Evolutionary conservation across 2,113 vertebrate species (phyloP).

Genomic region (Zapornia atra): DNA sequence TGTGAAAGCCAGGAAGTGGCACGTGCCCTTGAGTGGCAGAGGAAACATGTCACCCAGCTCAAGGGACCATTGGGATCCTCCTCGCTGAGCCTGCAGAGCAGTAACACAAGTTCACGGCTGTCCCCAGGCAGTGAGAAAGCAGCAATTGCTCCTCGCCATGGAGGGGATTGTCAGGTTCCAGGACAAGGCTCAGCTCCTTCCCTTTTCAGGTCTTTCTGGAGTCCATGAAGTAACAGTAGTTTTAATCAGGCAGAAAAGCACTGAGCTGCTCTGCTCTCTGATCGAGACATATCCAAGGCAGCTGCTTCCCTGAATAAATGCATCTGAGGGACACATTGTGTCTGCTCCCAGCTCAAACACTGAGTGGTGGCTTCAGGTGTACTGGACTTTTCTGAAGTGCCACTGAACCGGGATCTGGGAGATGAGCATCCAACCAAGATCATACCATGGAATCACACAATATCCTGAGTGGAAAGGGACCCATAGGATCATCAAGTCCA

Average conservation of each 20-base stretch:
- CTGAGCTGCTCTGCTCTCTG: not conserved
- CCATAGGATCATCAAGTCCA: too few relatives aligned
- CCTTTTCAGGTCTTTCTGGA: not conserved
- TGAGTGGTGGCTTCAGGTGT: rapidly evolving
- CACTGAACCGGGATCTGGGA: not conserved
- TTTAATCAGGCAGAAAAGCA: not conserved
- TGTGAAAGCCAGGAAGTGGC: not conserved
- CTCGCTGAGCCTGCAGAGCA: rapidly evolving
- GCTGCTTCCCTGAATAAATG: not conserved
- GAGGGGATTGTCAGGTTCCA: not conserved
- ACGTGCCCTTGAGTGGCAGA: not conserved
- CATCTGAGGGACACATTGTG: not conserved
- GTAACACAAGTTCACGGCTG: not conserved
- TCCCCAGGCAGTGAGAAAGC: not conserved
- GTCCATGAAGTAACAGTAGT: not conserved
- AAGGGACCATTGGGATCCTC: not conserved
- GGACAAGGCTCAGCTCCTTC: not conserved
- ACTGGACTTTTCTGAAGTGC: not conserved
- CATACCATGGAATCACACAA: too few relatives aligned
- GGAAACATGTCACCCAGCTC: not conserved
- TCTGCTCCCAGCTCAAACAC: not conserved
- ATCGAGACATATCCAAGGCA: not conserved
- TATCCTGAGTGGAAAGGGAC: too few relatives aligned
- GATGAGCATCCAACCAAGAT: not conserved
- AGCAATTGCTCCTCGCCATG: not conserved